Percentiles rank a stretch among this genome's conserved stretches.
Conservation (phyloP, 2,797 vertebrate species). For the Channa striata region DNA sequence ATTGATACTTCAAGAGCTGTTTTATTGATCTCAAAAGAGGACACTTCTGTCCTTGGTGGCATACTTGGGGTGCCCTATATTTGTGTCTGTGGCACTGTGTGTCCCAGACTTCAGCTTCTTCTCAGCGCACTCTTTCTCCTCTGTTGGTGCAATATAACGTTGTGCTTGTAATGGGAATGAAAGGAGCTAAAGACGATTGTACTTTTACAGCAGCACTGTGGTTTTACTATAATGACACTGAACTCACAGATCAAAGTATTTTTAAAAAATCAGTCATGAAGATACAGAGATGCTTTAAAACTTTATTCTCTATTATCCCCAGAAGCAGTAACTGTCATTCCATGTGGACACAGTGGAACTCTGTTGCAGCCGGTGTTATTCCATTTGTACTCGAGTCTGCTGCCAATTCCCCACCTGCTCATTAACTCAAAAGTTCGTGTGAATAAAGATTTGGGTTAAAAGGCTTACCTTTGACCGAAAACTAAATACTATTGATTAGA, state of each 20-base stretch:
- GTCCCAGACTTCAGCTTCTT: conserved; percentile 52
- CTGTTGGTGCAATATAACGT: conserved; percentile 12
- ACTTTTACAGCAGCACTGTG: conserved; percentile 9
- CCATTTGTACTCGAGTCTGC: conserved; percentile 3
- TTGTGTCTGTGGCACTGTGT: conserved; percentile 40
- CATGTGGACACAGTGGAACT: background rate
- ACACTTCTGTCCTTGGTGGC: conserved; percentile 32
- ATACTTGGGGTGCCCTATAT: conserved; percentile 62
- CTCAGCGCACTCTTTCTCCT: conserved; percentile 29
- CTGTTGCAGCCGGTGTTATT: background rate
- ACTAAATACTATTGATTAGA: background rate
- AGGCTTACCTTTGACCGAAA: background rate
- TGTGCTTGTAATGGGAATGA: conserved; percentile 30
- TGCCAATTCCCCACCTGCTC: too few relatives aligned
- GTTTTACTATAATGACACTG: background rate
- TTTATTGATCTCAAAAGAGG: conserved; percentile 32
- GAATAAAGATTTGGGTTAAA: background rate
- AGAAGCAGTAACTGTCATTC: background rate
- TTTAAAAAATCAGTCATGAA: background rate
- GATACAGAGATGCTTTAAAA: background rate
- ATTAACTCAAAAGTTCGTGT: too few relatives aligned
- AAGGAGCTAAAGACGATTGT: conserved; percentile 22
- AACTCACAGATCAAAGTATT: background rate
- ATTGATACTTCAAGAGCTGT: background rate
- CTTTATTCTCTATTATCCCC: background rate